Evolutionary conservation across 37 sponge, comb jelly and placozoan genomes (phyloP).

Genomic region (Beroe ovata): DNA sequence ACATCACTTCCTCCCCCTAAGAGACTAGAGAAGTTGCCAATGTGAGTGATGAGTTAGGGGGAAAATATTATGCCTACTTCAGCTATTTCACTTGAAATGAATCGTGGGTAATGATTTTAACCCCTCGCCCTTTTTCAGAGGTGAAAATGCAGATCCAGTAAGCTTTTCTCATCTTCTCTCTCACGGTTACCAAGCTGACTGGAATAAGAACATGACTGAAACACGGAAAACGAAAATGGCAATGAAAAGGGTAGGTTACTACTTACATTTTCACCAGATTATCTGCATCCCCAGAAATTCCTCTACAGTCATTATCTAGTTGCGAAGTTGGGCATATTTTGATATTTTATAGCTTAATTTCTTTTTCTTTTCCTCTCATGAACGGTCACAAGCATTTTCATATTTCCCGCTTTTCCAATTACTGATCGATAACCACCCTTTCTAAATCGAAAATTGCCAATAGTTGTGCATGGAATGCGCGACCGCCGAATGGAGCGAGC

Average conservation of each 20-base stretch:
- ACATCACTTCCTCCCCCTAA: constrained; percentile 4
- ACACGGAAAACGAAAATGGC: constrained; percentile 45
- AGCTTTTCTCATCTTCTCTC: constrained; percentile 39
- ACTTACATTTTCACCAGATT: too few species aligned
- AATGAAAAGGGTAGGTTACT: constrained; percentile 27
- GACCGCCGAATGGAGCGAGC: not conserved
- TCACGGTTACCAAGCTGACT: constrained; percentile 55
- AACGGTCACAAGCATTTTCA: too few species aligned
- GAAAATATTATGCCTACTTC: too few species aligned
- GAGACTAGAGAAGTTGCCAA: not conserved
- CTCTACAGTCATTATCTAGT: too few species aligned
- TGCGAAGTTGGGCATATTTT: too few species aligned
- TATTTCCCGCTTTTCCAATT: constrained; percentile 7
- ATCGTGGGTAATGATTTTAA: too few species aligned
- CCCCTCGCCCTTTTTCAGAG: not conserved
- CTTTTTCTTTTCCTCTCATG: not conserved
- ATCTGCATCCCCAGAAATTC: too few species aligned
- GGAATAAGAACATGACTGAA: constrained; percentile 52
- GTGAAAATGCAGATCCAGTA: constrained; percentile 27
- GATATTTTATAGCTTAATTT: not conserved
- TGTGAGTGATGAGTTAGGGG: too few species aligned
- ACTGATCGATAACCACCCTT: not conserved
- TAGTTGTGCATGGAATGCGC: constrained; percentile 19
- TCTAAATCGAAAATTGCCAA: not conserved
- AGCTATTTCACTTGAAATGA: too few species aligned